Conservation (phyloP, 1,140 invertebrate genomes). For the Anastrepha obliqua region DNA sequence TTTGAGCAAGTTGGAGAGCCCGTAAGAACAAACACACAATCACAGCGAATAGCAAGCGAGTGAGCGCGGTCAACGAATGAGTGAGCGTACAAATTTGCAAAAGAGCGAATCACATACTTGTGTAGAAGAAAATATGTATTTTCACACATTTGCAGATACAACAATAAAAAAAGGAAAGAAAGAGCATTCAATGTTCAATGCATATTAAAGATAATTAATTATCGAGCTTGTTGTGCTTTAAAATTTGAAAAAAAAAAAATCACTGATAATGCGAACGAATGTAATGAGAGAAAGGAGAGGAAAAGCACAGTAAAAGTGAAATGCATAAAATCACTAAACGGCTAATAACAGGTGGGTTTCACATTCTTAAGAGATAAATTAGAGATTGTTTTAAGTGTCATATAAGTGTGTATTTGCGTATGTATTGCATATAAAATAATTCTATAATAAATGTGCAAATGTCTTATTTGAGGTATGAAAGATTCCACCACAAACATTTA, state of each 20-base stretch:
- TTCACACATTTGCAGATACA: not conserved
- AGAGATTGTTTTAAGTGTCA: no score
- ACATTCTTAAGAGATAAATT: not conserved
- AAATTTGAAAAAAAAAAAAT: not conserved
- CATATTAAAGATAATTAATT: not conserved
- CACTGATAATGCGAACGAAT: not conserved
- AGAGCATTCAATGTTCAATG: not conserved
- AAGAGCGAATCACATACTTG: not conserved
- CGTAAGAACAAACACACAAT: no score
- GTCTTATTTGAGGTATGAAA: no score
- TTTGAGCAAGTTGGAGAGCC: not conserved
- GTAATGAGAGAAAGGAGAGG: not conserved
- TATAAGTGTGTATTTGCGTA: no score
- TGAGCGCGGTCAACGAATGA: not conserved
- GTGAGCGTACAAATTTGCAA: not conserved
- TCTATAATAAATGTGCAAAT: no score
- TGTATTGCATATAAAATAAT: no score
- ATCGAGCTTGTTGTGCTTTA: not conserved
- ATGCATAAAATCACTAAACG: not conserved
- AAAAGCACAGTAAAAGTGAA: not conserved
- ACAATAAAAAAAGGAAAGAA: not conserved
- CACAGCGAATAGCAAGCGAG: not conserved
- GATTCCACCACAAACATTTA: no score
- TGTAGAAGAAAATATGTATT: not conserved
- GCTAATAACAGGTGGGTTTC: not conserved